These are phyloP conservation scores for Diadumene lineata DNA, from an alignment of 92 coral and sea anemone species.

Conservation along the genomic window DNA sequence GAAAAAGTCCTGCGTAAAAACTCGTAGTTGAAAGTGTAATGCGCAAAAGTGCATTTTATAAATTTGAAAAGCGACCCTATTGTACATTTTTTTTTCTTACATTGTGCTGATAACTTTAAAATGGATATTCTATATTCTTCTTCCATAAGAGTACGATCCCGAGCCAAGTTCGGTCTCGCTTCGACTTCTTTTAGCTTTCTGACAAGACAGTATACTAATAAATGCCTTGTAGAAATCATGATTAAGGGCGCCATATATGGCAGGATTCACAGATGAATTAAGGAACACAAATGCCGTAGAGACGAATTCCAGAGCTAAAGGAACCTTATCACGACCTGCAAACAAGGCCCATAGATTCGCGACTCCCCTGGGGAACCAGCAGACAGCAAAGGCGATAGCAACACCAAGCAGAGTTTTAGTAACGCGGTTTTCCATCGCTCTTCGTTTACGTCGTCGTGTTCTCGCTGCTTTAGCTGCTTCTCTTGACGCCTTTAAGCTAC, in stretches of 20 bases:
- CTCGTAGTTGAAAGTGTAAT: too few relatives aligned
- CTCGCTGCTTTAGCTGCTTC: constrained; percentile 29
- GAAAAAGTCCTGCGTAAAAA: too few relatives aligned
- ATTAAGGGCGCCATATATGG: constrained; percentile 85
- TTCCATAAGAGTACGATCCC: constrained; percentile 10
- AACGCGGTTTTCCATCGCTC: constrained; percentile 78
- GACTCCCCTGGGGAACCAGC: constrained; percentile 94
- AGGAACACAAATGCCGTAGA: constrained; percentile 88
- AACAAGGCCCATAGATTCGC: constrained; percentile 95
- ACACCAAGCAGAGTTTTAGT: constrained; percentile 85
- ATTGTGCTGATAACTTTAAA: too few relatives aligned
- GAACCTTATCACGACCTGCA: constrained; percentile 80
- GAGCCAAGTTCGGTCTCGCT: constrained; percentile 29
- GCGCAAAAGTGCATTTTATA: too few relatives aligned
- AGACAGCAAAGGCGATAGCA: constrained; percentile 84
- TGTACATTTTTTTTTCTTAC: too few relatives aligned
- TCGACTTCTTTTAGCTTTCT: constrained; percentile 2
- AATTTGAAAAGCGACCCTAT: too few relatives aligned
- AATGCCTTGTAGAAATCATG: constrained; percentile 89
- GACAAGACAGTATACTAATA: constrained; percentile 63
- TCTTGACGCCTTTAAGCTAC: not conserved
- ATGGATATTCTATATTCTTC: too few relatives aligned
- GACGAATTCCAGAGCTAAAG: constrained; percentile 79
- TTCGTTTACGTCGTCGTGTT: constrained; percentile 46
- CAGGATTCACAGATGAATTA: constrained; percentile 87